These are phyloP conservation scores for Panopea generosa DNA, from an alignment of 2,888 invertebrate genomes.

Conservation along the genomic window DNA sequence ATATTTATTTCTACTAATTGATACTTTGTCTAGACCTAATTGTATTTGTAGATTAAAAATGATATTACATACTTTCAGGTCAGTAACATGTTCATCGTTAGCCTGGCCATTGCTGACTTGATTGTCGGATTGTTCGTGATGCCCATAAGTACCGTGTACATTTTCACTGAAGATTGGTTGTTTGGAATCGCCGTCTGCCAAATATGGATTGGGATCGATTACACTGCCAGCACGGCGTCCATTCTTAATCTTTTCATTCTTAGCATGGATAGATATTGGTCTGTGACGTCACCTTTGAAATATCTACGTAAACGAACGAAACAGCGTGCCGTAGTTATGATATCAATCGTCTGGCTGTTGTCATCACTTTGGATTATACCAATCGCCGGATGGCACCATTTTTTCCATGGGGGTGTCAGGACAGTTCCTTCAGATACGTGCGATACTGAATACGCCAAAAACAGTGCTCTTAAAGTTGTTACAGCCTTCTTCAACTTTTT, in stretches of 20 bases:
- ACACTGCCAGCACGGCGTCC: conserved; percentile 88
- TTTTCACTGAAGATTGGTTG: conserved; percentile 85
- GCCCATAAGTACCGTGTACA: conserved; percentile 86
- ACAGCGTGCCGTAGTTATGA: conserved; percentile 86
- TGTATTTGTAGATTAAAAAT: too few species aligned
- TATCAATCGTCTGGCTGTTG: conserved; percentile 86
- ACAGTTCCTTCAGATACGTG: conserved; percentile 83
- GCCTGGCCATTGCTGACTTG: conserved; percentile 86
- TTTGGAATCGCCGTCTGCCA: conserved; percentile 87
- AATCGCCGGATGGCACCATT: conserved; percentile 86
- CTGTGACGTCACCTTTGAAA: conserved; percentile 86
- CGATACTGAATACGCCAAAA: conserved; percentile 86
- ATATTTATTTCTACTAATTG: too few species aligned
- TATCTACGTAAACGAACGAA: conserved; percentile 86
- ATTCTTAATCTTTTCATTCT: conserved; percentile 87
- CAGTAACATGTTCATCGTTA: conserved; percentile 87
- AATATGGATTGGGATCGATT: conserved; percentile 88
- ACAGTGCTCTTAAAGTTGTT: conserved; percentile 86
- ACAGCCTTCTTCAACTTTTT: conserved; percentile 87
- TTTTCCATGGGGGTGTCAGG: conserved; percentile 80
- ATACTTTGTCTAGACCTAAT: too few species aligned
- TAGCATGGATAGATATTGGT: conserved; percentile 86
- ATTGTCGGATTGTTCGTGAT: conserved; percentile 86
- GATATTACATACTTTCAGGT: conserved; percentile 83
- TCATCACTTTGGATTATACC: conserved; percentile 86